Percentiles rank a stretch among this genome's conserved stretches.
Conservation (phyloP, 2,113 vertebrate species). For the Lipophrys pholis region DNA sequence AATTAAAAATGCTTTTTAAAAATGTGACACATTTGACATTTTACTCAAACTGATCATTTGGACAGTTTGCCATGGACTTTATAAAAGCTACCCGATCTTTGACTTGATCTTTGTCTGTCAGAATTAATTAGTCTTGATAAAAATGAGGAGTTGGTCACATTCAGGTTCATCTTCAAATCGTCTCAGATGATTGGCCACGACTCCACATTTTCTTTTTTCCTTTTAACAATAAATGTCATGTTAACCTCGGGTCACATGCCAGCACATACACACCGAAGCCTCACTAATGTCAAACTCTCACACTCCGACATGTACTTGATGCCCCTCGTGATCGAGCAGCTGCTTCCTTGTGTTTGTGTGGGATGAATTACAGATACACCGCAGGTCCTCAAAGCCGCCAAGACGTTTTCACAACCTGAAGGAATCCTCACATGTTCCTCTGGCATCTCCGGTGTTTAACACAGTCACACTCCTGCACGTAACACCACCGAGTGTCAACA, state of each 20-base stretch:
- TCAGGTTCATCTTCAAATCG: too few relatives aligned
- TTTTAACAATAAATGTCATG: neutral
- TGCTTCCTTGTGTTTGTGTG: conserved; percentile 25
- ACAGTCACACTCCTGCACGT: neutral
- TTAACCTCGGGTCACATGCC: neutral
- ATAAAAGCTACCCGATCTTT: too few relatives aligned
- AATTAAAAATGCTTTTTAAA: too few relatives aligned
- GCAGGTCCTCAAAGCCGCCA: conserved; percentile 28
- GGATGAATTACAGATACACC: conserved; percentile 37
- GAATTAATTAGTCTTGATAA: too few relatives aligned
- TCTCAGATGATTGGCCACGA: too few relatives aligned
- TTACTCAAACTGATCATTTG: too few relatives aligned
- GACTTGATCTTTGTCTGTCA: too few relatives aligned
- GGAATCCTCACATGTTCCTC: neutral
- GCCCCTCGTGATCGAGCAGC: conserved; percentile 47
- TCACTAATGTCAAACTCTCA: conserved; percentile 51
- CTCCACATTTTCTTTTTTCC: too few relatives aligned
- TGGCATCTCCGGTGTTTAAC: neutral
- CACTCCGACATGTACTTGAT: conserved; percentile 10
- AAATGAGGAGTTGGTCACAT: too few relatives aligned
- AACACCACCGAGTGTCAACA: conserved; percentile 13
- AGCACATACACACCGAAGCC: neutral
- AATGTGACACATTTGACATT: too few relatives aligned
- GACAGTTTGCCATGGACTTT: too few relatives aligned
- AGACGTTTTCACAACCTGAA: conserved; percentile 15